Base-by-base conservation (phyloP, 2,113 vertebrate genomes). In the Coregonus clupeaformis region DNA sequence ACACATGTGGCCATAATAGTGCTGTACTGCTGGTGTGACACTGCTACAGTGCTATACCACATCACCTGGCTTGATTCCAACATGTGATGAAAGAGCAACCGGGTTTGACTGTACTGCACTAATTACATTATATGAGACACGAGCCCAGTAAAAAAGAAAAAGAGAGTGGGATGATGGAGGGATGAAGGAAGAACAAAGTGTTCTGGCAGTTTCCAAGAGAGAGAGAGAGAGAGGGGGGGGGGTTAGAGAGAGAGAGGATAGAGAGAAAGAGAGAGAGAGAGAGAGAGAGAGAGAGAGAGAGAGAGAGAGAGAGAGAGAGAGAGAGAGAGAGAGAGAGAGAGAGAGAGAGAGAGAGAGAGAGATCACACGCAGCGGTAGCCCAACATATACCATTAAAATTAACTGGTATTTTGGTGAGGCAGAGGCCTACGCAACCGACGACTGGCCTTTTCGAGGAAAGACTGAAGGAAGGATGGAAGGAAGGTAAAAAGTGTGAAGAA, bases 1-100 rank as follows among this genome's bases (percentile, higher is more conserved):
- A 30, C 76, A 79, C 52, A 69, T 36, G 32, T 6, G 9, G 72
- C 70, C 72, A 30, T 29, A 65, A 42, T 30, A 13, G 66, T 57
- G 11, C 64, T 7, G 32, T 13, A 32, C 64, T 32, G 14, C 47
- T 49, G 47, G 47, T 49, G 47, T 16, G 11, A 12, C 3, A 18
- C 29, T 30, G 5, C 25, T 70, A 65, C 67, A 30, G 3, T n/a
- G 63, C 30, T 4, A 30, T 30, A 22, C 22, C 60, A 18, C 59
- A n/a, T 24, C 4, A 47, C 32, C 47, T 73, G 79, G 57, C 52
- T n/a, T 0, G 0, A 18, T 47, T 63, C 6, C 74, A 77, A 72
- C 4, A n/a, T 82, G 72, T 73, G n/a, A 22, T 32, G 30, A 55
- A 9, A 59, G 1, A 59, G 3, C 14, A 71, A 69, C 36, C 29